phyloP scores from a whole-genome alignment of 2,113 vertebrate genomes.

The Melanocharis versteri region DNA sequence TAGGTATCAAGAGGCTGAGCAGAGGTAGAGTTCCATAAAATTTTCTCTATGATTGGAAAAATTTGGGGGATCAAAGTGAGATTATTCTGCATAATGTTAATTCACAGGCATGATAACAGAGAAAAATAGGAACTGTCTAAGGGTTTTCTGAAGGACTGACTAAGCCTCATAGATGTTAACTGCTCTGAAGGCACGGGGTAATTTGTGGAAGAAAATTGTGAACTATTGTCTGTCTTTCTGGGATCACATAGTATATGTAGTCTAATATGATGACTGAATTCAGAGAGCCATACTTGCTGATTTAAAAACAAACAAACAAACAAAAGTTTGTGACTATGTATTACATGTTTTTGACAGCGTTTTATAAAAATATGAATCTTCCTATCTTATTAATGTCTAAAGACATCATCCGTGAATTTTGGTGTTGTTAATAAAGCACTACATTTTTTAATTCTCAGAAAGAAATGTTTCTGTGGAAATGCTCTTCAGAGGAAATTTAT shows the following conservation, averaged over 20 bases:
- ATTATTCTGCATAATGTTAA: not conserved
- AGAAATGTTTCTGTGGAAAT: conserved; percentile 62
- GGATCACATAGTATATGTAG: not conserved
- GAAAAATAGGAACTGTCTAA: not conserved
- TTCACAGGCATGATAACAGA: not conserved
- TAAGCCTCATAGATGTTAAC: not conserved
- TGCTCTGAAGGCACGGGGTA: not conserved
- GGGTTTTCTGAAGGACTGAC: not conserved
- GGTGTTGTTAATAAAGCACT: conserved; percentile 39
- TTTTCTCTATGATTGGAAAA: not conserved
- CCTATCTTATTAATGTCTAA: not conserved
- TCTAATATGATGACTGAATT: not conserved
- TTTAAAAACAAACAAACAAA: not conserved
- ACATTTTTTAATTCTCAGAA: conserved; percentile 42
- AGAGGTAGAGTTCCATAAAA: not conserved
- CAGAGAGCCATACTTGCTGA: not conserved
- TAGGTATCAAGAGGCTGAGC: not conserved
- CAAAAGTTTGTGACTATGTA: not conserved
- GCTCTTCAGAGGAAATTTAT: conserved; percentile 71
- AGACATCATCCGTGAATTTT: conserved; percentile 1
- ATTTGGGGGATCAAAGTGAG: not conserved
- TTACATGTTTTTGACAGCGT: not conserved
- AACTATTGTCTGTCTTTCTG: not conserved
- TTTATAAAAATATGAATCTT: conserved; percentile 14
- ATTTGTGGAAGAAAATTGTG: not conserved